phyloP scores from a whole-genome alignment of 2,888 invertebrate species.

The Chaetoderma sp. region DNA sequence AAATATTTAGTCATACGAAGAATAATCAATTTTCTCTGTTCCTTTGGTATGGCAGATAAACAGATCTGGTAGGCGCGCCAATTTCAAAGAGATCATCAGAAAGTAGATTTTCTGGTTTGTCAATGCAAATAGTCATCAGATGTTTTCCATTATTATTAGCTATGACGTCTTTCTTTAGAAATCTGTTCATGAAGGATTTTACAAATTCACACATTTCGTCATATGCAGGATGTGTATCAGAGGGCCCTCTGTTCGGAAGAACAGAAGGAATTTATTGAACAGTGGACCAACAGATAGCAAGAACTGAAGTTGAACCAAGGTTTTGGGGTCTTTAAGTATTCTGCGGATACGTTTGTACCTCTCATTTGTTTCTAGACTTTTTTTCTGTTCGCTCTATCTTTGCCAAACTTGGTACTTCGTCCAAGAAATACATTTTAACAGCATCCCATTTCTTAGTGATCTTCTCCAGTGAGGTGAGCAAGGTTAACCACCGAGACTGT shows the following conservation, averaged over 20 bases:
- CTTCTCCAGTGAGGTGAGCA: too few species aligned
- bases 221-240: not conserved
- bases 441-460: too few species aligned
- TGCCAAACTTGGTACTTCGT: too few species aligned
- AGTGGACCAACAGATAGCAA: not conserved
- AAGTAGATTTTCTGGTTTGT: not conserved
- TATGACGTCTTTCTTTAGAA: not conserved
- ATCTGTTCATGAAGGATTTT: not conserved
- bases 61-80: not conserved
- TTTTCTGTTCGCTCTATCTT: too few species aligned
- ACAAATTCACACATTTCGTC: not conserved
- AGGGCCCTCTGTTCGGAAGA: not conserved
- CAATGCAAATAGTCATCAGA: not conserved
- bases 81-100: not conserved
- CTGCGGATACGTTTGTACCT: too few species aligned
- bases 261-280: not conserved
- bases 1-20: not conserved
- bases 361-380: too few species aligned
- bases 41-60: not conserved
- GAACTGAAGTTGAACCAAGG: too few species aligned
- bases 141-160: not conserved
- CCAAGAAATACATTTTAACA: too few species aligned
- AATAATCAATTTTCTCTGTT: not conserved
- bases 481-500: too few species aligned
- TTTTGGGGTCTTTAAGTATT: too few species aligned